A percentile compares a stretch with the other conserved stretches of the same genome.
Evolutionary conservation across 2,797 vertebrate genomes (phyloP).

Genomic region (Eutrigla gurnardus): DNA sequence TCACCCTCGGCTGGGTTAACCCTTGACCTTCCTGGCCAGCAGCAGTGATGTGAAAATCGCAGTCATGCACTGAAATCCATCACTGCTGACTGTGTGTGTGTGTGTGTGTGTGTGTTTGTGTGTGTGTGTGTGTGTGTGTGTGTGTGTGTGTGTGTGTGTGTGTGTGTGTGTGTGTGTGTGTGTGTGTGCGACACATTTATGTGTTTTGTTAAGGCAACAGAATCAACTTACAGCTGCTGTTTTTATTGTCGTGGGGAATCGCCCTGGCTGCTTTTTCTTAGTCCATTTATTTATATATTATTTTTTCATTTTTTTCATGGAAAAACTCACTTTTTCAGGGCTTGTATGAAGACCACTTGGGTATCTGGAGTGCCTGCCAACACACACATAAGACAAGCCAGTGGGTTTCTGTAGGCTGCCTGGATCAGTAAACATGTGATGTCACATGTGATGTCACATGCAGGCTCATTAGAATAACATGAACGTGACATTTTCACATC

Average conservation of each 20-base stretch:
- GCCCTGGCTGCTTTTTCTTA: background rate
- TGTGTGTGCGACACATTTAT: background rate
- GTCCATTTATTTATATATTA: background rate
- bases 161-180: background rate
- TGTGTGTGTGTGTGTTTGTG: background rate
- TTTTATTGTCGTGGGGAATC: background rate
- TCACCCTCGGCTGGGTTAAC: conserved; percentile 56
- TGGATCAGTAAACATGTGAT: background rate
- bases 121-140: background rate
- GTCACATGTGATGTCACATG: too few species aligned
- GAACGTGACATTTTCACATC: background rate
- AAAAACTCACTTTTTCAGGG: background rate
- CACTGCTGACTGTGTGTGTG: background rate
- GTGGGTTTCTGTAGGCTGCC: background rate
- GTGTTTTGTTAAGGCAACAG: background rate
- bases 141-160: conserved; percentile 1
- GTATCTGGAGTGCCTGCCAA: background rate
- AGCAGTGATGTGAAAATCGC: conserved; percentile 38
- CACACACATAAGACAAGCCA: background rate
- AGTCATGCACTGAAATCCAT: conserved; percentile 10
- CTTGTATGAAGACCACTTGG: background rate
- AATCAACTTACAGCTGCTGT: background rate
- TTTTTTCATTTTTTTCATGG: too few species aligned
- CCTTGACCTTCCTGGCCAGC: conserved; percentile 50
- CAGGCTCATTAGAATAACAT: too few species aligned